phyloP scores from a whole-genome alignment of 2,797 vertebrate genomes.

The Triplophysa yarkandensis region DNA sequence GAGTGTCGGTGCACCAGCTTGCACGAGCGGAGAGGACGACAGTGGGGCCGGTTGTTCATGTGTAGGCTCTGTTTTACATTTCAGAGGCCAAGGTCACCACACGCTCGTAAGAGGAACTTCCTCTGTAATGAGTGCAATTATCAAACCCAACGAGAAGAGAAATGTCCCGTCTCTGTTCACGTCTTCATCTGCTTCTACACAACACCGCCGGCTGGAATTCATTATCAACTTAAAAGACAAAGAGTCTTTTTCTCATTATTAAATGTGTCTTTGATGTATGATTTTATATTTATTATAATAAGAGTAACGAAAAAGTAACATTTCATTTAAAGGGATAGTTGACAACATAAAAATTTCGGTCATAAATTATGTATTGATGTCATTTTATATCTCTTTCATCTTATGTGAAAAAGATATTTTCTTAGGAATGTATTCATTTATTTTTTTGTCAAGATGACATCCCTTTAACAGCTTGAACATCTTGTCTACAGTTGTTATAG shows the following conservation, averaged over 20 bases:
- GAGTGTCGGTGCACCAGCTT: constrained; percentile 28
- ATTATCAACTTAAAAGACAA: constrained; percentile 2
- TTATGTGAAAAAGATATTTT: too few species aligned
- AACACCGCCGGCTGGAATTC: constrained; percentile 15
- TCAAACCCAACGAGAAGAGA: constrained; percentile 63
- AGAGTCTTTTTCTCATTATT: background rate
- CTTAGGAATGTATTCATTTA: too few species aligned
- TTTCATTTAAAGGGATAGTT: background rate
- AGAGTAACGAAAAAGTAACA: background rate
- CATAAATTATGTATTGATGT: too few species aligned
- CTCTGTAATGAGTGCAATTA: constrained; percentile 77
- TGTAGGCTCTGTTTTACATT: constrained; percentile 65
- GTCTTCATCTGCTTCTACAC: constrained; percentile 41
- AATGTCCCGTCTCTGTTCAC: constrained; percentile 36
- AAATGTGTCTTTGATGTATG: background rate
- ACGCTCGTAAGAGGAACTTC: constrained; percentile 71
- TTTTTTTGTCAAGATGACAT: background rate
- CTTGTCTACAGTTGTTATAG: background rate
- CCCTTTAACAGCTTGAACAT: background rate
- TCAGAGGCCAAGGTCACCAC: constrained; percentile 77
- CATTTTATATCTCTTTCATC: too few species aligned
- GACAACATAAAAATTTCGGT: background rate
- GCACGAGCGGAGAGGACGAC: constrained; percentile 45
- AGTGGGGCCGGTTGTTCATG: constrained; percentile 61
- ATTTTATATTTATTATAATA: too few species aligned